Percentiles rank a stretch among this genome's conserved stretches.
Conservation (phyloP, 2,797 vertebrate genomes). For the Sebastes diaconus region DNA sequence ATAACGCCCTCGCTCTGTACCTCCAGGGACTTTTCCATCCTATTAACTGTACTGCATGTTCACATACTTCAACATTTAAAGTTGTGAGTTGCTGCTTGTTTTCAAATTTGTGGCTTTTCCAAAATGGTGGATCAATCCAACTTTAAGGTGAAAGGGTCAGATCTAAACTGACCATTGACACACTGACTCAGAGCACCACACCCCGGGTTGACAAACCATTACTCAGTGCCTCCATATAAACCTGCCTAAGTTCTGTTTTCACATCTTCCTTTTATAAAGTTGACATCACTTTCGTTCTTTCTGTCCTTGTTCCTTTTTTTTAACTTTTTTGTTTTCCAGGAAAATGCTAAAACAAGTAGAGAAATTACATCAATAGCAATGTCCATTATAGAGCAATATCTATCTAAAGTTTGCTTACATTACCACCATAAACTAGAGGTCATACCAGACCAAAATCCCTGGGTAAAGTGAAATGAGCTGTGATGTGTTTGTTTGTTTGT, state of each 20-base stretch:
- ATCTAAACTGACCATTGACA: neutral
- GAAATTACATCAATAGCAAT: neutral
- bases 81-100: neutral
- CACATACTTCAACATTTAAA: neutral
- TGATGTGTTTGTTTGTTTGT: too few relatives aligned
- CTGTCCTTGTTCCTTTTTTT: neutral
- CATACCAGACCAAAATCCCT: neutral
- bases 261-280: neutral
- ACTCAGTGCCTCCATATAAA: neutral
- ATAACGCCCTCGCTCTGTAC: constrained; percentile 16
- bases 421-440: neutral
- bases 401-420: neutral
- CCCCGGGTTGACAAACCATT: fast-evolving
- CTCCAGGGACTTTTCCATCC: neutral
- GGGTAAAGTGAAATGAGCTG: too few relatives aligned
- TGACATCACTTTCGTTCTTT: neutral
- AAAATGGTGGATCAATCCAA: neutral
- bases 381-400: neutral
- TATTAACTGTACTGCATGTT: neutral
- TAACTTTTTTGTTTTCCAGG: neutral
- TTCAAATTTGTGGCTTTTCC: neutral
- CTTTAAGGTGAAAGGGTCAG: neutral
- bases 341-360: neutral
- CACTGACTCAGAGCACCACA: neutral
- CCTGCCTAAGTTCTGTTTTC: neutral